Evolutionary conservation across 2,797 vertebrate species (phyloP).

Genomic region (Sebastes nivosus): DNA sequence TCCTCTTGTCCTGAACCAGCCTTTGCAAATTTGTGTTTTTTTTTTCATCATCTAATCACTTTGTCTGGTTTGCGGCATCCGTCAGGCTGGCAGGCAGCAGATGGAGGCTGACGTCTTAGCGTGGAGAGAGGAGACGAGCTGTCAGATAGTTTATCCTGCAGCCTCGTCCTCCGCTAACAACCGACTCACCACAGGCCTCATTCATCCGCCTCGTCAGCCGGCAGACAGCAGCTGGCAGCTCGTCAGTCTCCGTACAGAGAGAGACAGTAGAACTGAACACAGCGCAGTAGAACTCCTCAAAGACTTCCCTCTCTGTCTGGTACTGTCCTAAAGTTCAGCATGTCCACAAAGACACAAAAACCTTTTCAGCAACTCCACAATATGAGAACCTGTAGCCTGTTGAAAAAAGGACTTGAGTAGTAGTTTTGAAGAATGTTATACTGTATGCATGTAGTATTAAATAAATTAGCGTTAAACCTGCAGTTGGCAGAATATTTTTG

Average conservation of each 20-base stretch:
- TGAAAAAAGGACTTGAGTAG: background rate
- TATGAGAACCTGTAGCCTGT: background rate
- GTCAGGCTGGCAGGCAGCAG: slow-evolving; percentile 43
- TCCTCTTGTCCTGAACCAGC: background rate
- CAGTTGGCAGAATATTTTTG: no score
- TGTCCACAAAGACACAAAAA: background rate
- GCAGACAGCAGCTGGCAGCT: slow-evolving; percentile 33
- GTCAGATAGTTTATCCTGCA: slow-evolving; percentile 43
- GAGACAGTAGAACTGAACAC: background rate
- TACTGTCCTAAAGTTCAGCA: background rate
- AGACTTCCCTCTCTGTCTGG: background rate
- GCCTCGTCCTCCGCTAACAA: slow-evolving; percentile 35
- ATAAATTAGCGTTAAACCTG: background rate
- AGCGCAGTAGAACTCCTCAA: background rate
- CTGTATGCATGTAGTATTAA: background rate
- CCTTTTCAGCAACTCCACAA: background rate
- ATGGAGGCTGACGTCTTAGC: slow-evolving; percentile 41
- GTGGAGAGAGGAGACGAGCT: slow-evolving; percentile 28
- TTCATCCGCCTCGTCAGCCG: slow-evolving; percentile 33
- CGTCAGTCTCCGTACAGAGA: slow-evolving; percentile 5
- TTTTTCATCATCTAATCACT: slow-evolving; percentile 25
- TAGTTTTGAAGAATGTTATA: background rate
- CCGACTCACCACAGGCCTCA: slow-evolving; percentile 36
- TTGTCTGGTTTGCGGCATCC: background rate
- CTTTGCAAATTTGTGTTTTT: background rate